Base-by-base conservation (phyloP, 2,888 invertebrate genomes). In the Tribolium freemani region DNA sequence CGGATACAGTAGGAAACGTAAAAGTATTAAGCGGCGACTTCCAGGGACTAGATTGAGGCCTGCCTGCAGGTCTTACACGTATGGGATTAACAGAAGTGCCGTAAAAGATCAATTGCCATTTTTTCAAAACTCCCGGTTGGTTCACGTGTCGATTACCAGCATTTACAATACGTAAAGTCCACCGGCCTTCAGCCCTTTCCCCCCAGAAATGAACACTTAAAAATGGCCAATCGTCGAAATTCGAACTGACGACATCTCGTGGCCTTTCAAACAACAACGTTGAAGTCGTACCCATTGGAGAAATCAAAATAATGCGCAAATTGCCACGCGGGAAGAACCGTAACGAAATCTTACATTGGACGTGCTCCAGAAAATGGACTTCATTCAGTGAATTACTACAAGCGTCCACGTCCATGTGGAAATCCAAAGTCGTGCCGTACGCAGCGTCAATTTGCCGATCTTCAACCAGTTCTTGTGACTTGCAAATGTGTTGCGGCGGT, bases 141-240 rank as follows among this genome's bases (percentile, higher is more conserved):
- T 94, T 94, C 11, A 95, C 95, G 74, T 93, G 93, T 56, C 95
- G 89, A 77, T 92, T 93, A 10, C 87, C 86, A 57, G 89, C 90
- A 84, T 92, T 92, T 77, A 90, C 74, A 11, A 86, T 93, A 85
- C 95, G 93, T 67, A 96, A 86, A 0, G 92, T 94, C 96, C 96
- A 96, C 75, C 94, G 90, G 9, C 96, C 96, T 83, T 95, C 94
- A 50, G 94, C 94, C 79, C 93, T 95, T 86, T 96, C 96, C 10
- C 99, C 99, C 99, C 99, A 99, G 87, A 95, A 98, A 84, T 99
- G 99, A 5, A 99, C 98, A 80, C 97, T 97, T 78, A 99, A 90
- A 90, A 99, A 99, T 9, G 99, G 98, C 99, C 99, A 99, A 84
- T 98, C 96, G 85, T 97, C 96, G 86, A 99, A 99, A 83, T 96